Evolutionary conservation across 2,113 vertebrate species (phyloP).

Genomic region (Onychostoma macrolepis): DNA sequence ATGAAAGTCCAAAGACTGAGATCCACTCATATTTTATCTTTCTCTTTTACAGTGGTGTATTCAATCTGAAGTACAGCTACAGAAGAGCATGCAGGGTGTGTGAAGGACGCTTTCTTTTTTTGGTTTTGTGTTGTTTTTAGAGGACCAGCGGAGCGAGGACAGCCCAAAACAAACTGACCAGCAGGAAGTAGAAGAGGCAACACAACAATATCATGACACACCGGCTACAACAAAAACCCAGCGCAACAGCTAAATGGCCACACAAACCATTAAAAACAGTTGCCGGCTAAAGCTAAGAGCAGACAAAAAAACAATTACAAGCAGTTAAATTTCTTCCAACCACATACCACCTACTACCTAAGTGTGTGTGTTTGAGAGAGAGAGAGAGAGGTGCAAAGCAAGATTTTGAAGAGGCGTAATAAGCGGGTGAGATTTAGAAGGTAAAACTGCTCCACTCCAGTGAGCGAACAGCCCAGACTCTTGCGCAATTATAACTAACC

Average conservation of each 20-base stretch:
- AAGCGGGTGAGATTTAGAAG: constrained; percentile 15
- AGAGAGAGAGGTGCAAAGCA: constrained; percentile 18
- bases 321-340: constrained; percentile 24
- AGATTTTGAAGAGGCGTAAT: constrained; percentile 34
- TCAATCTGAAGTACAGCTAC: constrained; percentile 67
- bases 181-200: constrained; percentile 5
- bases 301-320: not conserved
- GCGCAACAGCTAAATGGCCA: not conserved
- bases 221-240: not conserved
- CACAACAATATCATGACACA: not conserved
- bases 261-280: constrained; percentile 10
- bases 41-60: constrained; percentile 56
- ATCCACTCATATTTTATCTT: constrained; percentile 70
- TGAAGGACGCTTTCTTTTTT: constrained; percentile 57
- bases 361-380: not conserved
- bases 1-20: constrained; percentile 44
- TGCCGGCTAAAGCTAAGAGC: constrained; percentile 13
- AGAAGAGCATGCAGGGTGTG: constrained; percentile 41
- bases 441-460: constrained; percentile 42
- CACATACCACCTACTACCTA: not conserved
- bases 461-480: constrained; percentile 31
- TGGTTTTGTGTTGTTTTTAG: constrained; percentile 45
- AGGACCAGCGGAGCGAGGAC: constrained; percentile 53
- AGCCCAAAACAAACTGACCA: constrained; percentile 59
- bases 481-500: constrained; percentile 81